Evolutionary conservation across 2,113 vertebrate genomes (phyloP).

Genomic region (Jacana jacana): DNA sequence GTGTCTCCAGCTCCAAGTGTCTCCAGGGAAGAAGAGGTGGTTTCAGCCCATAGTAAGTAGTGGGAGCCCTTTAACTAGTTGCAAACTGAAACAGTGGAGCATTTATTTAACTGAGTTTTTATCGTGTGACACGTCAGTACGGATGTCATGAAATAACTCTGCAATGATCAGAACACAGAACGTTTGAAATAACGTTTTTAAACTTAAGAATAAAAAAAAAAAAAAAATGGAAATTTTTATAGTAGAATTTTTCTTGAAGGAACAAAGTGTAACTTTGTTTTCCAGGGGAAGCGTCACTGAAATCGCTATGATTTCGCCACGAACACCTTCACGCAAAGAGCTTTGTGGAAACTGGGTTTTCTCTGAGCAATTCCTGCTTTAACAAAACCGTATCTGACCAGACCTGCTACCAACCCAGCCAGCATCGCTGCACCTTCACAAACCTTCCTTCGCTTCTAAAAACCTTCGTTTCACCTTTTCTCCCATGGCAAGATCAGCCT

Average conservation of each 20-base stretch:
- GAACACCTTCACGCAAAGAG: not conserved
- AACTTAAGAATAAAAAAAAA: not conserved
- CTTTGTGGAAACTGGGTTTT: slow-evolving; percentile 32
- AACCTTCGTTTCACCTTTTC: too few relatives aligned
- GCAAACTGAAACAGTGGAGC: not conserved
- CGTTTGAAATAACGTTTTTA: not conserved
- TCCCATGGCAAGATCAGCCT: slow-evolving; percentile 5
- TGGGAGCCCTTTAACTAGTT: slow-evolving; percentile 6
- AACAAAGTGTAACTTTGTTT: slow-evolving; percentile 62
- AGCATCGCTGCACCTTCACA: slow-evolving; percentile 36
- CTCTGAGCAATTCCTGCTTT: not conserved
- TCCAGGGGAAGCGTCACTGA: slow-evolving; percentile 36
- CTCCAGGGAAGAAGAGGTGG: slow-evolving; percentile 44
- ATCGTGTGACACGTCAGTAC: not conserved
- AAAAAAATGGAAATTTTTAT: not conserved
- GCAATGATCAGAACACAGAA: not conserved
- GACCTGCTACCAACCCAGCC: not conserved
- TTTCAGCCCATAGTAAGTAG: slow-evolving; percentile 43
- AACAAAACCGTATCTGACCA: not conserved
- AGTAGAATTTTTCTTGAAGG: slow-evolving; percentile 44
- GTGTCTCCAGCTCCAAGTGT: not conserved
- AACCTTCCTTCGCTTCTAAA: too few relatives aligned
- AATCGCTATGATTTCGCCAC: slow-evolving; percentile 47
- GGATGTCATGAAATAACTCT: not conserved
- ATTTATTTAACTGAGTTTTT: not conserved